phyloP scores from a whole-genome alignment of 2,888 invertebrate species.

The Auanema freiburgensis region DNA sequence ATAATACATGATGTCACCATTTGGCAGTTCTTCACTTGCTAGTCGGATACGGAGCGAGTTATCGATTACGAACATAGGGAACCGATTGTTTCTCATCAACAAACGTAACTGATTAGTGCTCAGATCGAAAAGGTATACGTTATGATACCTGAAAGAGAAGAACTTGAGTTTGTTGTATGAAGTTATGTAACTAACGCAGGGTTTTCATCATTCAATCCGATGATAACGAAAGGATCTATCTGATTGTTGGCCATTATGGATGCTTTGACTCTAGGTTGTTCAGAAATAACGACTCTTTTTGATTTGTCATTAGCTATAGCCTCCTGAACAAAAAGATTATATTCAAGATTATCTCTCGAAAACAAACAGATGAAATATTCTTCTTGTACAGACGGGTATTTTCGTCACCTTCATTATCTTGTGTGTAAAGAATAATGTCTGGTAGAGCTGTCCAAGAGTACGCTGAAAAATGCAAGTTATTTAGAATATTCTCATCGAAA shows the following conservation, averaged over 20 bases:
- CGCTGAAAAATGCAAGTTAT: conserved; percentile 31
- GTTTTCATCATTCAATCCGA: conserved; percentile 60
- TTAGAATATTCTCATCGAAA: neutral
- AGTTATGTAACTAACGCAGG: conserved; percentile 38
- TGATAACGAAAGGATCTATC: conserved; percentile 40
- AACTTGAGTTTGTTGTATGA: neutral
- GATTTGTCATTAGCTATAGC: conserved; percentile 20
- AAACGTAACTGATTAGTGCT: conserved; percentile 52
- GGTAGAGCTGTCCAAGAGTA: conserved; percentile 61
- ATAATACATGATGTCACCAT: conserved; percentile 52
- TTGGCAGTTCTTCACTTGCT: conserved; percentile 54
- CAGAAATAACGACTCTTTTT: conserved; percentile 37
- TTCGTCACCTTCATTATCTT: conserved; percentile 62
- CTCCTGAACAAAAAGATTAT: conserved; percentile 7
- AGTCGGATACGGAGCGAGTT: conserved; percentile 53
- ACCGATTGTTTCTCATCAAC: conserved; percentile 50
- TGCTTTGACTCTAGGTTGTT: conserved; percentile 54
- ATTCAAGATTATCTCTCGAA: neutral
- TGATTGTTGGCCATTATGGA: conserved; percentile 57
- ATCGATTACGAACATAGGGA: conserved; percentile 58
- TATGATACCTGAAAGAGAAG: conserved; percentile 47
- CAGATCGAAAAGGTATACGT: conserved; percentile 57
- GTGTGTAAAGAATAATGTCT: conserved; percentile 57
- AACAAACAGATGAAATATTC: conserved; percentile 46
- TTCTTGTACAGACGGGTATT: conserved; percentile 60